Evolutionary conservation across 2,113 vertebrate species (phyloP), one percentile per base, ranked within the genome.

Genomic region (Dascyllus trimaculatus): DNA sequence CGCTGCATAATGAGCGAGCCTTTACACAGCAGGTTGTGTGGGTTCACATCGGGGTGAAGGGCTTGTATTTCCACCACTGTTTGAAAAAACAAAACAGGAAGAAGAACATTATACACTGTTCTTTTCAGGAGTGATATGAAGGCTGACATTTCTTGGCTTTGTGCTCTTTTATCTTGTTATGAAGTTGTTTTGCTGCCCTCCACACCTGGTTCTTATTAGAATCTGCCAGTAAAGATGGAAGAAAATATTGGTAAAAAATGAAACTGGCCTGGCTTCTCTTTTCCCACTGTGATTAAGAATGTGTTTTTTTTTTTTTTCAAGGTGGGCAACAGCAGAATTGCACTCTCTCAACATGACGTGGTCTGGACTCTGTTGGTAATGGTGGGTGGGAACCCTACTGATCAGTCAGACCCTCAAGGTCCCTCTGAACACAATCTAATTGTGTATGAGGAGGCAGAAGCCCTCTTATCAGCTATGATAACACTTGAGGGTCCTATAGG

Each of bases 351-450:
- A 11, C 38, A 19, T 65, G 56, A 68, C 74, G 63, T 40, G 66
- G 2, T n/a, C 68, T 26, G 46, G 52, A 82, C 35, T n/a, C 25
- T 71, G 40, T 62, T 57, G 68, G 80, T 86, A 75, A 62, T 65
- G 61, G 58, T 14, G 32, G 72, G 35, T 74, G 72, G 24, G 64
- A 77, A 68, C 82, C 88, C 71, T 65, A 75, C 65, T 85, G 88
- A 91, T 91, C 85, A 93, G 78, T 81, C 83, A 85, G 68, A 68
- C 72, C 56, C 82, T 91, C 43, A 84, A 87, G 82, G 56, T 88
- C 72, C 60, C 64, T 40, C 80, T 68, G 81, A 86, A 58, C 62
- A 86, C 75, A 65, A 82, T 56, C 66, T 91, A 90, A 93, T 89
- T 88, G 89, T 78, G 86, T 81, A 68, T 78, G 80, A 93, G 73